Evolutionary conservation across 2,888 invertebrate species (phyloP).

Genomic region (Spilosoma lubricipeda): DNA sequence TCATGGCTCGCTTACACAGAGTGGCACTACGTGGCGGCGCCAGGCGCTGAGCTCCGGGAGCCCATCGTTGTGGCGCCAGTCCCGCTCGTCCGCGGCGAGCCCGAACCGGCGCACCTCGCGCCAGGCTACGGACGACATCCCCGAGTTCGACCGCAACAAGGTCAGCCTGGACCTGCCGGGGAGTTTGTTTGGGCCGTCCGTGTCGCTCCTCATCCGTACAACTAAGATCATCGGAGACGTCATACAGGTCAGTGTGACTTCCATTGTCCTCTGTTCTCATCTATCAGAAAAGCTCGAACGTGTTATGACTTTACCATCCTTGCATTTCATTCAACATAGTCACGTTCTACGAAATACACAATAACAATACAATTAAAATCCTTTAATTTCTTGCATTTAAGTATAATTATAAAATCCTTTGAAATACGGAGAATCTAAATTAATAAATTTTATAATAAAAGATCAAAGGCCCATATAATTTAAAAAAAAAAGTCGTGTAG

Average conservation of each 20-base stretch:
- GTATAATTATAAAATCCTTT: too few species aligned
- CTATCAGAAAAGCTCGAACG: not conserved
- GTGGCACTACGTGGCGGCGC: conserved; percentile 74
- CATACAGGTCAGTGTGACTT: conserved; percentile 84
- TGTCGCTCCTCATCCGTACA: conserved; percentile 88
- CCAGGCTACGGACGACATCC: conserved; percentile 83
- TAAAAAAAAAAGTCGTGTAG: too few species aligned
- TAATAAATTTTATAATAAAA: too few species aligned
- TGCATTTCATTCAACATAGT: too few species aligned
- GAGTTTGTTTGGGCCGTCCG: conserved; percentile 88
- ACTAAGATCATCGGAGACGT: conserved; percentile 89
- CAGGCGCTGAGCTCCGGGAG: conserved; percentile 46
- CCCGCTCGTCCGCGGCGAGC: conserved; percentile 22
- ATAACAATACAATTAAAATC: too few species aligned
- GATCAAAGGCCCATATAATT: too few species aligned
- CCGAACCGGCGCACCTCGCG: conserved; percentile 29
- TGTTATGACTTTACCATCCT: too few species aligned
- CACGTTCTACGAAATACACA: too few species aligned
- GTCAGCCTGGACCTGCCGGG: conserved; percentile 90
- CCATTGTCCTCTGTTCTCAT: not conserved
- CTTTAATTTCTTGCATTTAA: too few species aligned
- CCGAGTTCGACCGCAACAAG: conserved; percentile 87
- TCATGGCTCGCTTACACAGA: conserved; percentile 50
- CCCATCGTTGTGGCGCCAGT: not conserved
- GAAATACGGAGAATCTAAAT: too few species aligned